Evolutionary conservation across 1,140 invertebrate genomes (phyloP).

Genomic region (Brachionus asplanchnoidis): DNA sequence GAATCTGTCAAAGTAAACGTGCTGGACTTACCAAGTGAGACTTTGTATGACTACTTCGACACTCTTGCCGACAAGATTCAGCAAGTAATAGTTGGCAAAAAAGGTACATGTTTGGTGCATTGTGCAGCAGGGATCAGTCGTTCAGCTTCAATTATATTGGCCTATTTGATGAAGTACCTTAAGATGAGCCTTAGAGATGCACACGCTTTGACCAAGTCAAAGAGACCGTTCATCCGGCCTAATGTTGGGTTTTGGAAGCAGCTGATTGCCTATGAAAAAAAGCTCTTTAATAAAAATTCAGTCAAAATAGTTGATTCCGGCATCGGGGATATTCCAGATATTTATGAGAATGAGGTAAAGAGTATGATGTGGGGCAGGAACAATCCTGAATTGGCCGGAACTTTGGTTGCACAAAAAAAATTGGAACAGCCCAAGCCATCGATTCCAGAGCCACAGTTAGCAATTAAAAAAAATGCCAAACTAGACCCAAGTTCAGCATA

Average conservation of each 20-base stretch:
- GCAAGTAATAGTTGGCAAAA: background rate
- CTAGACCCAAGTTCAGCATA: background rate
- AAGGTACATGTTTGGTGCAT: slow-evolving; percentile 31
- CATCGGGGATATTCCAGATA: slow-evolving; percentile 47
- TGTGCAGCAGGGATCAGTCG: slow-evolving; percentile 33
- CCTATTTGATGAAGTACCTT: slow-evolving; percentile 40
- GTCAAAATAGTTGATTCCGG: slow-evolving; percentile 51
- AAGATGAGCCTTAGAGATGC: slow-evolving; percentile 25
- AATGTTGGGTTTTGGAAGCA: slow-evolving; percentile 86
- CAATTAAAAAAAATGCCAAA: background rate
- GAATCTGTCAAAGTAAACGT: slow-evolving; percentile 33
- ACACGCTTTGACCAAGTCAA: slow-evolving; percentile 11
- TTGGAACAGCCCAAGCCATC: background rate
- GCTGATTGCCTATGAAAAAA: slow-evolving; percentile 69
- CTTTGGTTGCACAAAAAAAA: background rate
- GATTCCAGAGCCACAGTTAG: background rate
- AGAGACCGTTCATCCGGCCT: slow-evolving; percentile 61
- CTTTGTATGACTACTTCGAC: background rate
- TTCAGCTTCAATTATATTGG: slow-evolving; percentile 32
- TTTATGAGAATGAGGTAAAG: slow-evolving; percentile 32
- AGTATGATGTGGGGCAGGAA: background rate
- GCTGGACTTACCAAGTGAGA: background rate
- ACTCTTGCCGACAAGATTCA: slow-evolving; percentile 26
- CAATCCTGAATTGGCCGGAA: background rate
- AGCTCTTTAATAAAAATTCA: slow-evolving; percentile 57